Evolutionary conservation across 2,113 vertebrate species (phyloP).

Genomic region (Empidonax alnorum): DNA sequence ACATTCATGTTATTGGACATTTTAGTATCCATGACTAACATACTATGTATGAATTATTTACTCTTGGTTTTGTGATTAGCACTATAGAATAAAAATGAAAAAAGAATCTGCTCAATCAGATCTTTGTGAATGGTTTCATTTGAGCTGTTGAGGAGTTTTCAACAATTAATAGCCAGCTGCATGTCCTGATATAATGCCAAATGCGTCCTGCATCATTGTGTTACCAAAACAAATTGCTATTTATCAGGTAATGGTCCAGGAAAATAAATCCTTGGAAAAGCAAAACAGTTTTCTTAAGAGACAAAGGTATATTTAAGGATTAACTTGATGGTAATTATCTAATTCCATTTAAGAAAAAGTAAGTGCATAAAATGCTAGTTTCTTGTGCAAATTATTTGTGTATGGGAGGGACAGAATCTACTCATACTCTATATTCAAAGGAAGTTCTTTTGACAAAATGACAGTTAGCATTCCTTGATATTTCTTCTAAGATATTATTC

Average conservation of each 20-base stretch:
- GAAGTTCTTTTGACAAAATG: not conserved
- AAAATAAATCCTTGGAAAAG: constrained; percentile 27
- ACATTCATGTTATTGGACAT: not conserved
- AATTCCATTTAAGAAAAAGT: not conserved
- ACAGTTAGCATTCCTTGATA: not conserved
- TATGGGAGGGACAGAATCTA: not conserved
- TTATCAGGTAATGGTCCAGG: constrained; percentile 22
- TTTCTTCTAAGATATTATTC: not conserved
- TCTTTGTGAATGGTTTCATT: constrained; percentile 28
- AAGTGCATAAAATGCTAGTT: not conserved
- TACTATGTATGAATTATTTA: constrained; percentile 35
- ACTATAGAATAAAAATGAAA: constrained; percentile 22
- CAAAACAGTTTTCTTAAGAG: not conserved
- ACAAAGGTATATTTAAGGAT: not conserved
- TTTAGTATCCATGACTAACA: not conserved
- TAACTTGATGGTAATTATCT: not conserved
- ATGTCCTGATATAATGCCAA: constrained; percentile 67
- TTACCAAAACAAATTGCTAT: constrained; percentile 62
- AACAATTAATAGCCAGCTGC: constrained; percentile 77
- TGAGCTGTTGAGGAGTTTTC: constrained; percentile 53
- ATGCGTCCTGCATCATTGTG: constrained; percentile 33
- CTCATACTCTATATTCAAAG: not conserved
- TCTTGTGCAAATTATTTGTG: not conserved
- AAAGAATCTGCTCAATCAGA: constrained; percentile 64
- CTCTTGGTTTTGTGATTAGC: not conserved